Evolutionary conservation across 2,113 vertebrate genomes (phyloP).

Genomic region (Eretmochelys imbricata): DNA sequence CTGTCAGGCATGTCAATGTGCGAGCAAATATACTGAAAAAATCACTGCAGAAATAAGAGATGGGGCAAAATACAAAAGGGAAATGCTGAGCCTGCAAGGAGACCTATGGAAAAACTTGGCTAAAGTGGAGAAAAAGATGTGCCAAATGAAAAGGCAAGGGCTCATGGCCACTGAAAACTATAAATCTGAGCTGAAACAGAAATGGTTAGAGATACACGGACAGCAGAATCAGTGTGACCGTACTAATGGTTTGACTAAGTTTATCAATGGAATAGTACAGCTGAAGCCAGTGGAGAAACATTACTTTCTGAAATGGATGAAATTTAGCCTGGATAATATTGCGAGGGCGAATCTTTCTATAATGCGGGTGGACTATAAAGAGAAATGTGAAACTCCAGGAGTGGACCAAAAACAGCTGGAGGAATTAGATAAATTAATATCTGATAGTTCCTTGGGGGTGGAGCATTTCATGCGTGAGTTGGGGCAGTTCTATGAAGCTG

Average conservation of each 20-base stretch:
- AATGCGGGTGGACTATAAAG: neutral
- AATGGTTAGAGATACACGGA: neutral
- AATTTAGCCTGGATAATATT: neutral
- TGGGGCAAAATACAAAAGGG: conserved; percentile 40
- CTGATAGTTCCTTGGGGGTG: neutral
- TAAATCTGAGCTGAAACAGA: neutral
- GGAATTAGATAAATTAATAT: neutral
- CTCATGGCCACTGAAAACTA: neutral
- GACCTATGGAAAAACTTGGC: conserved; percentile 44
- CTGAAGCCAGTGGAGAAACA: neutral
- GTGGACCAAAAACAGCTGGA: neutral
- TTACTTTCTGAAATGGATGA: conserved; percentile 8
- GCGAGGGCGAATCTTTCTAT: neutral
- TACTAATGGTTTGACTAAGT: neutral
- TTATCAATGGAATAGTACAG: neutral
- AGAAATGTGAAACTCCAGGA: neutral
- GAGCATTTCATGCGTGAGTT: neutral
- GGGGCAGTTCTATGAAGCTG: neutral
- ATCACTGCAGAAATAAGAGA: conserved; percentile 29
- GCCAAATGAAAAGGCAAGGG: conserved; percentile 14
- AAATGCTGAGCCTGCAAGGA: conserved; percentile 62
- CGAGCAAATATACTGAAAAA: conserved; percentile 15
- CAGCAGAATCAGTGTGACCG: neutral
- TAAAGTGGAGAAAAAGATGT: conserved; percentile 58
- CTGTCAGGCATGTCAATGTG: conserved; percentile 60